Evolutionary conservation across 2,113 vertebrate genomes (phyloP), one percentile per base, ranked within the genome.

Genomic region (Prochilodus magdalenae): DNA sequence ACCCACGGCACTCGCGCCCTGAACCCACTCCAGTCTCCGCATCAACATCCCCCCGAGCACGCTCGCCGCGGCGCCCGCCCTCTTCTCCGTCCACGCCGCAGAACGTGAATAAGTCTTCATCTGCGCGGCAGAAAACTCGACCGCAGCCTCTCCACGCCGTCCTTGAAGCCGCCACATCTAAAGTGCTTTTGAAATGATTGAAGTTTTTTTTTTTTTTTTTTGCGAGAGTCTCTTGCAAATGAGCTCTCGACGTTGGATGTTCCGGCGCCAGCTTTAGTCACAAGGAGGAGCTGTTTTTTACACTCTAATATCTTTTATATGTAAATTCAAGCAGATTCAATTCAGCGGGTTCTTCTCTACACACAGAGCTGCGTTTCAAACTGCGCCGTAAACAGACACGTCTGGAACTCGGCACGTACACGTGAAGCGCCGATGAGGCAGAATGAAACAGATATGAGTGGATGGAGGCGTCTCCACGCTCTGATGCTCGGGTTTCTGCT

Each of bases 281-380:
- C 1, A 30, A 67, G 30, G 11, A 60, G 30, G 33, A 0, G 20
- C 36, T 14, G n/a, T 44, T 13, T n/a, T 65, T 74, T 26, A 69
- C n/a, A 8, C 59, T 1, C 70, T 60, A 12, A 47, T 59, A n/a
- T 55, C 36, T 75, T 63, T 69, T 75, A 27, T 82, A 49, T 75
- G 72, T 29, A 82, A 82, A 82, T 82, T 30, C n/a, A 12, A 57
- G 73, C 24, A n/a, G n/a, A n/a, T n/a, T n/a, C n/a, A n/a, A n/a
- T n/a, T 40, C 5, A 27, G 24, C 13, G 67, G 65, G 59, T 47
- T 33, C n/a, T 18, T 80, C 47, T 73, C 57, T n/a, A 69, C 24
- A n/a, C 10, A 2, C 27, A 65, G 40, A 22, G 36, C 36, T 36
- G 20, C 3, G 18, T 36, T 36, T 67, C 30, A 16, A 67, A 67